Base-by-base conservation (phyloP, 1,140 invertebrate genomes). In the Drosophila tani region DNA sequence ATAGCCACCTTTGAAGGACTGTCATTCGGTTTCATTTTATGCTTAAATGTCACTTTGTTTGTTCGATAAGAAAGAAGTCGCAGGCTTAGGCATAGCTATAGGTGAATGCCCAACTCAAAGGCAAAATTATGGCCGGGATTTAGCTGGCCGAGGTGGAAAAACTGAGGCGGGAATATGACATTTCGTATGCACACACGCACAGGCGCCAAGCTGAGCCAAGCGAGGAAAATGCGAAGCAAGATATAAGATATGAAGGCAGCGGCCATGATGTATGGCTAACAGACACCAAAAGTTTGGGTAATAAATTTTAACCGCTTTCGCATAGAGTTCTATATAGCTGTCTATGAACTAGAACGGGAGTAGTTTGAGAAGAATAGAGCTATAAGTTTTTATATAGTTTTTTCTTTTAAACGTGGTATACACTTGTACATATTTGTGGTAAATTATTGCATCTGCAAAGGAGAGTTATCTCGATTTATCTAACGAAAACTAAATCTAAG, bases 301-400 rank as follows among this genome's bases (percentile, higher is more conserved):
- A 88, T 88, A 88, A 88, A 88, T 88, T 85, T 90, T 88, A 82
- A 90, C 70, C 85, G 79, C 80, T 85, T 90, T 81, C 56, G 56
- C 49, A 81, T 73, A 53, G 66, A 75, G 57, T 64, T 69, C 45
- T 47, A 45, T 41, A 40, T 12, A 49, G 35, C 55, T 58, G 11
- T 40, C 11, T 68, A 47, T 40, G 29, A 67, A 50, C 27, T 57
- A 35, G n/a, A 19, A 56, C n/a, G 27, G 27, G 40, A 46, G 64
- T 56, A 46, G 62, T 38, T 66, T 38, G 21, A 64, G 27, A 51
- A 57, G 19, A 24, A 53, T 24, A 59, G 35, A 27, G 7, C 40
- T 12, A 51, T 17, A 40, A 24, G n/a, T 59, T 17, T 46, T 21
- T 19, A 17, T n/a, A 43, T 1, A 1, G 15, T 35, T 27, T 35